Conservation (phyloP, 2,888 invertebrate species). For the Stenotaenia linearis region DNA sequence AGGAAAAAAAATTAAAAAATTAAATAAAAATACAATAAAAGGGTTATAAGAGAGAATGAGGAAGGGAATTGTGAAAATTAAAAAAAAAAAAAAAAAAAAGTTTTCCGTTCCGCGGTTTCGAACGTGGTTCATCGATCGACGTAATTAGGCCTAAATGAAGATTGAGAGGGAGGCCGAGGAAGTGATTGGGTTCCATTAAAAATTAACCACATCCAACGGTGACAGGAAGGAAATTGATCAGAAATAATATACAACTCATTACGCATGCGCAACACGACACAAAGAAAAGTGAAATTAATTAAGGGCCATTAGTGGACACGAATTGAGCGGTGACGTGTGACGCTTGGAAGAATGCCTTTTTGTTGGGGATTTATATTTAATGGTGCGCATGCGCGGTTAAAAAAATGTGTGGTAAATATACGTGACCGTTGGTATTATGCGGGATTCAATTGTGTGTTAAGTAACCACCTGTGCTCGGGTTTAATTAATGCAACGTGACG, state of each 20-base stretch:
- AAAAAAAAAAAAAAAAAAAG: neutral
- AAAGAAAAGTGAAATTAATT: neutral
- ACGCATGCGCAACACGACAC: neutral
- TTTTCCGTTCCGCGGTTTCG: neutral
- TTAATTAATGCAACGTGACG: neutral
- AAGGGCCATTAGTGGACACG: neutral
- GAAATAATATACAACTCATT: conserved; percentile 1
- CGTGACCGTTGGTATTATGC: neutral
- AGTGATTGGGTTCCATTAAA: conserved; percentile 26
- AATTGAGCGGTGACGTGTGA: neutral
- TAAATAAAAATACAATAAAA: too few species aligned
- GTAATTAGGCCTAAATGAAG: conserved; percentile 26
- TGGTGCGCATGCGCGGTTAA: neutral
- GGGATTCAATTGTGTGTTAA: conserved; percentile 1
- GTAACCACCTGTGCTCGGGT: neutral
- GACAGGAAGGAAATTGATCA: conserved; percentile 26
- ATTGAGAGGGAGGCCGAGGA: conserved; percentile 8
- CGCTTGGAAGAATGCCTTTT: neutral
- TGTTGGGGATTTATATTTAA: neutral
- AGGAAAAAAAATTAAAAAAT: neutral
- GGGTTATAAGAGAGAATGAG: neutral
- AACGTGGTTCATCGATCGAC: conserved; percentile 2
- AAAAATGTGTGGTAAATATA: neutral
- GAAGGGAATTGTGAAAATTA: neutral
- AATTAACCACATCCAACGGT: conserved; percentile 20